phyloP scores from a whole-genome alignment of 2,113 vertebrate species.

The Leptobrachium ailaonicum region DNA sequence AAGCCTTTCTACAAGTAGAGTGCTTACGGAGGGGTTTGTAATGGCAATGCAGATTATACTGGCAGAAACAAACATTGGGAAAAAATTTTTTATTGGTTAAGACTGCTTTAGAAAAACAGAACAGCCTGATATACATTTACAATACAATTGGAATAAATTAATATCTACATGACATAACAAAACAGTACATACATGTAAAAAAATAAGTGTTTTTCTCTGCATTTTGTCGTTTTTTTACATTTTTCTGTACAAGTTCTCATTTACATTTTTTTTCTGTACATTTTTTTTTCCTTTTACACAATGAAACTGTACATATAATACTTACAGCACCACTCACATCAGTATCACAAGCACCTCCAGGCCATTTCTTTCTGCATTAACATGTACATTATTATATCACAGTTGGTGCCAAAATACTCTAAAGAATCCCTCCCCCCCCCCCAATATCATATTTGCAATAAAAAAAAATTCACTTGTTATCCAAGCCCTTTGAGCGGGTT shows the following conservation, averaged over 20 bases:
- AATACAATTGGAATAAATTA: slow-evolving; percentile 86
- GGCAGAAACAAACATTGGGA: not conserved
- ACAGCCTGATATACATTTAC: slow-evolving; percentile 52
- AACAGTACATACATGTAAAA: slow-evolving; percentile 75
- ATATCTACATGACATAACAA: slow-evolving; percentile 92
- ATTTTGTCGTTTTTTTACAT: slow-evolving; percentile 72
- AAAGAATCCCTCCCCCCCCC: not conserved
- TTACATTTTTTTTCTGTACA: slow-evolving; percentile 63
- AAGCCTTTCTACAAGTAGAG: no score
- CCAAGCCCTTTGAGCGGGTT: no score
- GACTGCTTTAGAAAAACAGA: slow-evolving; percentile 14
- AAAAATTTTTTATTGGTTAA: slow-evolving; percentile 35
- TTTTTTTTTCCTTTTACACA: slow-evolving; percentile 65
- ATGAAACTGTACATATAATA: slow-evolving; percentile 57
- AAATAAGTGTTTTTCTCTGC: slow-evolving; percentile 81
- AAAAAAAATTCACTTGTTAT: not conserved
- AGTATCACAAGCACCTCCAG: slow-evolving; percentile 45
- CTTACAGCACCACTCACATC: slow-evolving; percentile 58
- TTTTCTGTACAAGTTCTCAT: slow-evolving; percentile 73
- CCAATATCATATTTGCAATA: not conserved
- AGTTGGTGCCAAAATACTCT: slow-evolving; percentile 59
- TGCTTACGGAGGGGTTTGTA: no score
- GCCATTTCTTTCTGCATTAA: slow-evolving; percentile 44
- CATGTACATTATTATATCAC: slow-evolving; percentile 52
- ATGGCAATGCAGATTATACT: not conserved